These are phyloP conservation scores for Vulpes vulpes DNA, from an alignment of 2,113 vertebrate species.

Conservation along the genomic window DNA sequence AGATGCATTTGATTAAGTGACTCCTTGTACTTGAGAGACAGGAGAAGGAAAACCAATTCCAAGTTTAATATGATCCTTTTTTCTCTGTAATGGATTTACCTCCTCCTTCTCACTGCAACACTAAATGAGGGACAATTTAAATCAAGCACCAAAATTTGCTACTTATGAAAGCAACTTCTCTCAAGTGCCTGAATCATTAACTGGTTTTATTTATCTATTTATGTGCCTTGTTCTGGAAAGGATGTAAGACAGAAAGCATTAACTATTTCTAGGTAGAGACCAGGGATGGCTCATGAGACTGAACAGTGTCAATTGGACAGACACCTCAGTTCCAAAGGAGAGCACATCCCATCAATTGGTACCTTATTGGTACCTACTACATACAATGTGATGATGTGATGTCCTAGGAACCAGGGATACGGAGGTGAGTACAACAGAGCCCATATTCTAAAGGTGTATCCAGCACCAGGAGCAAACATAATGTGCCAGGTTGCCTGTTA, in stretches of 20 bases:
- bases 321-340: background rate
- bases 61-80: conserved; percentile 18
- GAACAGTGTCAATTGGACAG: background rate
- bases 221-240: conserved; percentile 48
- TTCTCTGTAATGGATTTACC: conserved; percentile 47
- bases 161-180: conserved; percentile 42
- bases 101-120: background rate
- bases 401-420: background rate
- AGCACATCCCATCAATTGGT: background rate
- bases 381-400: too few species aligned
- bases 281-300: background rate
- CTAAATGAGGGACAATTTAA: conserved; percentile 56
- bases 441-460: background rate
- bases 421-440: background rate
- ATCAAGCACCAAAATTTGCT: conserved; percentile 49
- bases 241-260: conserved; percentile 23
- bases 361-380: background rate
- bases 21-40: background rate
- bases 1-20: background rate
- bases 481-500: background rate
- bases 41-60: background rate
- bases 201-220: conserved; percentile 39
- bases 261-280: background rate
- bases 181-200: conserved; percentile 53
- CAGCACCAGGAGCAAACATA: background rate